Percentiles rank a stretch among this genome's conserved stretches.
Evolutionary conservation across 2,113 vertebrate species (phyloP).

Genomic region (Pao palembangensis): DNA sequence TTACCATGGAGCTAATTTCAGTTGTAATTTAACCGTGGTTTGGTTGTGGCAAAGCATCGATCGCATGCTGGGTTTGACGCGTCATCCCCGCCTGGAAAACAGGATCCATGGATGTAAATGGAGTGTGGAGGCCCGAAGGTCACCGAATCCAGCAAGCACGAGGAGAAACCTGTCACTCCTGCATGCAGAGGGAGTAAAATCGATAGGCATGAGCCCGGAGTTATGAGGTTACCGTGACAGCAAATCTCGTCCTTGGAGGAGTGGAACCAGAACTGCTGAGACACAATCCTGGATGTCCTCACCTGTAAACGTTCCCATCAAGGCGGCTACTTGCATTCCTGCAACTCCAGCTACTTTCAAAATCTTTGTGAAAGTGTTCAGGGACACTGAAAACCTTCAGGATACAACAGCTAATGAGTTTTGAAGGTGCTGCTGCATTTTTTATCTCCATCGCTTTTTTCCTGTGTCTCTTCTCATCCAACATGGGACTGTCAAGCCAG

Average conservation of each 20-base stretch:
- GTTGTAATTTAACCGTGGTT: conserved; percentile 5
- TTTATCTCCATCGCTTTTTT: neutral
- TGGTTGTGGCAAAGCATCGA: conserved; percentile 12
- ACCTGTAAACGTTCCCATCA: neutral
- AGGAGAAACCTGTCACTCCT: conserved; percentile 22
- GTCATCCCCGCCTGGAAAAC: conserved; percentile 18
- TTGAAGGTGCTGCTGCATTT: too few species aligned
- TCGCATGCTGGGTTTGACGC: conserved; percentile 5
- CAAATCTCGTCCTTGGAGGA: conserved; percentile 44
- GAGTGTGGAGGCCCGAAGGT: conserved; percentile 17
- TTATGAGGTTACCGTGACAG: conserved; percentile 37
- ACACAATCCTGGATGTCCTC: conserved; percentile 24
- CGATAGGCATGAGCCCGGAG: conserved; percentile 27
- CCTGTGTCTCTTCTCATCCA: conserved; percentile 2
- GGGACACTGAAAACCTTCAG: too few species aligned
- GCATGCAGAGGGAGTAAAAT: conserved; percentile 30
- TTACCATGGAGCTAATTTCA: conserved; percentile 9
- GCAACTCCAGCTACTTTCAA: neutral
- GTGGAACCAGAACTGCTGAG: conserved; percentile 50
- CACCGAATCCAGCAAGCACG: conserved; percentile 15
- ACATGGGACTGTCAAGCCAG: conserved; percentile 38
- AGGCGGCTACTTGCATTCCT: too few species aligned
- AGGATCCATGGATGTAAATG: conserved; percentile 19
- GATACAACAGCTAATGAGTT: neutral
- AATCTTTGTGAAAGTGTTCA: too few species aligned